Evolutionary conservation across 2,888 invertebrate species (phyloP).

Genomic region (Campoletis raptor): DNA sequence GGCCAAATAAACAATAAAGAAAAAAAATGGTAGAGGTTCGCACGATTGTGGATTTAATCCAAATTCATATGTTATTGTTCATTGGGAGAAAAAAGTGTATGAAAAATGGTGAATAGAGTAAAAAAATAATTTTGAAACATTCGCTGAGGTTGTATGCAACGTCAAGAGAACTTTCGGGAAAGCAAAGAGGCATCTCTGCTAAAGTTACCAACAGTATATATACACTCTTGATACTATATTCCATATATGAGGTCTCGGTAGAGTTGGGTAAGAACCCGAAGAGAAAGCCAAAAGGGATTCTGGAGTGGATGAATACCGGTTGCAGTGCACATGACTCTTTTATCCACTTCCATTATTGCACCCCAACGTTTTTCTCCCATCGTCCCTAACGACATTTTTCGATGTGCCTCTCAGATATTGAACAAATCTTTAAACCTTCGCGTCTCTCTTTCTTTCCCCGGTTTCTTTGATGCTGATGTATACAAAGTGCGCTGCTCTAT

Average conservation of each 20-base stretch:
- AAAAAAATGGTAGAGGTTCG: too few species aligned
- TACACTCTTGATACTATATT: neutral
- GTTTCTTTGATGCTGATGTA: neutral
- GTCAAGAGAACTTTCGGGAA: constrained; percentile 54
- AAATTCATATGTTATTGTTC: neutral
- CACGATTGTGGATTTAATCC: too few species aligned
- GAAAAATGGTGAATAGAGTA: neutral
- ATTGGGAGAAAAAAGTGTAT: neutral
- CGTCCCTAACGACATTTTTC: constrained; percentile 7
- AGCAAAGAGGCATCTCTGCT: constrained; percentile 41
- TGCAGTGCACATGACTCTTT: constrained; percentile 31
- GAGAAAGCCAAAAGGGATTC: constrained; percentile 27
- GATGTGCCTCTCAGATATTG: constrained; percentile 16
- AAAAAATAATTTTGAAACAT: constrained; percentile 37
- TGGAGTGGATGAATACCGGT: constrained; percentile 45
- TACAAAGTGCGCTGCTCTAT: neutral
- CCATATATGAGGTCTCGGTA: neutral
- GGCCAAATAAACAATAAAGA: too few species aligned
- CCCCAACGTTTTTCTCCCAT: neutral
- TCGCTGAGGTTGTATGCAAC: constrained; percentile 29
- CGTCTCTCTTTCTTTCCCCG: neutral
- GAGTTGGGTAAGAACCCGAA: constrained; percentile 10
- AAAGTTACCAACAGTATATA: too few species aligned
- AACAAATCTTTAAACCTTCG: constrained; percentile 37
- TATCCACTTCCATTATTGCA: constrained; percentile 15